phyloP scores from a whole-genome alignment of 2,888 invertebrate genomes.

The Pachymerium ferrugineum region DNA sequence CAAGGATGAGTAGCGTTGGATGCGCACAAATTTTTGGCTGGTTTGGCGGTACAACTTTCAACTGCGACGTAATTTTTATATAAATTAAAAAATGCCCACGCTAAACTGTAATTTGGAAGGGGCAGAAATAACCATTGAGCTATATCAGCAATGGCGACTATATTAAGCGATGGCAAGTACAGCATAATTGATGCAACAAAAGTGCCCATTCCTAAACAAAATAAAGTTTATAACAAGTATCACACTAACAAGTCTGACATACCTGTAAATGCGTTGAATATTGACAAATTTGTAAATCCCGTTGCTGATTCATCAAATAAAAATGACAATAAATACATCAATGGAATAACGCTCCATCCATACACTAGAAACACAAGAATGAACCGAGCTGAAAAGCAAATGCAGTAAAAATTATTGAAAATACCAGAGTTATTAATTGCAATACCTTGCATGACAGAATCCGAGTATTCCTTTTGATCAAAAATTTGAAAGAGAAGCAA shows the following conservation, averaged over 20 bases:
- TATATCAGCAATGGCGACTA: neutral
- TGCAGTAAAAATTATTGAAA: neutral
- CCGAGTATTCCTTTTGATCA: slow-evolving; percentile 59
- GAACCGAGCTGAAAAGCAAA: neutral
- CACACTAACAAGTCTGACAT: slow-evolving; percentile 40
- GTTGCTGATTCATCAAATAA: slow-evolving; percentile 3
- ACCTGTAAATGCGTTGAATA: slow-evolving; percentile 69
- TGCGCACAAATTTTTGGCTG: neutral
- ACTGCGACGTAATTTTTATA: slow-evolving; percentile 30
- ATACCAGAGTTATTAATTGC: neutral
- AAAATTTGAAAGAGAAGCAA: slow-evolving; percentile 60
- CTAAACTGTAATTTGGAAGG: slow-evolving; percentile 28
- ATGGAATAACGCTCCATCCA: slow-evolving; percentile 18
- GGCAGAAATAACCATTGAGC: slow-evolving; percentile 29
- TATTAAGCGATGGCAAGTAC: neutral
- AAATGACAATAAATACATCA: slow-evolving; percentile 28
- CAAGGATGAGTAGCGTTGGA: slow-evolving; percentile 25
- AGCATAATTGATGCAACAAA: slow-evolving; percentile 31
- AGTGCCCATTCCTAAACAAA: neutral
- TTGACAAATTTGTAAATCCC: slow-evolving; percentile 40
- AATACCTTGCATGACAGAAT: slow-evolving; percentile 53
- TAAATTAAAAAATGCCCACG: slow-evolving; percentile 29
- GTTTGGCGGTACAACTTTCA: neutral
- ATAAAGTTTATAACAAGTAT: neutral
- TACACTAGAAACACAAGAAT: slow-evolving; percentile 20